A percentile compares a stretch with the other conserved stretches of the same genome.
These are phyloP conservation scores for Xenus cinereus DNA, from an alignment of 2,113 vertebrate genomes.

Conservation along the genomic window DNA sequence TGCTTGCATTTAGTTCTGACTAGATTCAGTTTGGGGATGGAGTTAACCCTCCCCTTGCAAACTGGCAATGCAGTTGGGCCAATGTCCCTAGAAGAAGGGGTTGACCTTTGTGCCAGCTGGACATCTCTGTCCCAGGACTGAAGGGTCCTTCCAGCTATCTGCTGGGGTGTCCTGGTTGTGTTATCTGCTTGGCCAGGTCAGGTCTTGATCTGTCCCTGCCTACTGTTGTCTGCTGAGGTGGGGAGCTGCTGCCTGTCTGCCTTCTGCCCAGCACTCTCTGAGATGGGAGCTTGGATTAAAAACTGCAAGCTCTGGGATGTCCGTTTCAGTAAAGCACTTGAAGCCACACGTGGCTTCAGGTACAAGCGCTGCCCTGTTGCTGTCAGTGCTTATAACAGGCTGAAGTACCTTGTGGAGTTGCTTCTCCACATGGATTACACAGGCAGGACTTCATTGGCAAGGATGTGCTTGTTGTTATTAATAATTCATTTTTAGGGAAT, in stretches of 20 bases:
- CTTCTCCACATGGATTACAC: background rate
- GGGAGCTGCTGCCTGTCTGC: background rate
- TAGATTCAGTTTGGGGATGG: background rate
- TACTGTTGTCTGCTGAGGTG: background rate
- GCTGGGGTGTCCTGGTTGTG: rapidly evolving
- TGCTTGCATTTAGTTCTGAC: background rate
- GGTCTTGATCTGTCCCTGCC: background rate
- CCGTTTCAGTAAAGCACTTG: background rate
- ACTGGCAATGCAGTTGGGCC: rapidly evolving
- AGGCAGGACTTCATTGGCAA: background rate
- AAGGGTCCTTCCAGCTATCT: background rate
- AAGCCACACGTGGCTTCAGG: background rate
- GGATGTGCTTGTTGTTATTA: background rate
- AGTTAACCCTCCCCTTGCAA: background rate
- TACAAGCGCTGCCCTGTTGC: background rate
- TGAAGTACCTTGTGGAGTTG: background rate
- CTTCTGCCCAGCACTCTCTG: background rate
- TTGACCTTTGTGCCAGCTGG: background rate
- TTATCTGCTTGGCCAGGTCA: background rate
- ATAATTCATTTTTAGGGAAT: slow-evolving; percentile 9
- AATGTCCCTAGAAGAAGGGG: rapidly evolving
- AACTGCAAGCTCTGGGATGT: background rate
- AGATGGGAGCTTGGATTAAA: background rate
- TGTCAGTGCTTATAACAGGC: background rate
- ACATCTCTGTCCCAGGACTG: background rate